These are phyloP conservation scores for Mycalesis mineus DNA, from an alignment of 2,888 invertebrate species.

Conservation along the genomic window DNA sequence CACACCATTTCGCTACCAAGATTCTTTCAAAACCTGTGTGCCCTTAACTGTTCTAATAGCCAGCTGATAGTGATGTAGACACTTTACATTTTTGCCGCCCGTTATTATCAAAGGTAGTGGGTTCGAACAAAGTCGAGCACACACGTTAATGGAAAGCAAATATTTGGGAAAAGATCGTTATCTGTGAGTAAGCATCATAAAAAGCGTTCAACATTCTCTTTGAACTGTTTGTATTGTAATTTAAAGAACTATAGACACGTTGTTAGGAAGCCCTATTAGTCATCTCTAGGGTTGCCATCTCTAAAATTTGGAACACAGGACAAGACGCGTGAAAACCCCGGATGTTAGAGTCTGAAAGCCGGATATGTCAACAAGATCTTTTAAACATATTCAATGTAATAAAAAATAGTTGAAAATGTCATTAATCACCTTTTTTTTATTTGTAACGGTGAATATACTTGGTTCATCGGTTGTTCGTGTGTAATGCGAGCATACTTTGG, in stretches of 20 bases:
- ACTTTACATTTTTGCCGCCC: conserved; percentile 16
- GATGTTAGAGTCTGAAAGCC: no score
- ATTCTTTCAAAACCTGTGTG: background rate
- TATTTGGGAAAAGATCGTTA: conserved; percentile 30
- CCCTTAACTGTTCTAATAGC: conserved; percentile 11
- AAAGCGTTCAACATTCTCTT: conserved; percentile 16
- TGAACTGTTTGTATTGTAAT: conserved; percentile 12
- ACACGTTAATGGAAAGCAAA: conserved; percentile 36
- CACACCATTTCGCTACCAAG: no score
- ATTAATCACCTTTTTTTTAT: no score
- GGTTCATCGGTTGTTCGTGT: no score
- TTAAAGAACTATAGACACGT: background rate
- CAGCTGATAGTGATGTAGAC: conserved; percentile 19
- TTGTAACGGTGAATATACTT: no score
- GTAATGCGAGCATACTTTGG: no score
- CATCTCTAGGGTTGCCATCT: no score
- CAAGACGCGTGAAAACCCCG: no score
- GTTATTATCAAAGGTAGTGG: conserved; percentile 23
- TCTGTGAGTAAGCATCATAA: conserved; percentile 25
- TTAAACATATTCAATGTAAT: no score
- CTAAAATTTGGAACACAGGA: no score
- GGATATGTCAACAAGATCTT: no score
- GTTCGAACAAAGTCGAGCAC: conserved; percentile 25
- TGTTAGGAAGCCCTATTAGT: background rate
- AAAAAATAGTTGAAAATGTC: no score